Evolutionary conservation across 1,140 invertebrate species (phyloP), one percentile per base, ranked within the genome.

Genomic region (Ruditapes philippinarum): DNA sequence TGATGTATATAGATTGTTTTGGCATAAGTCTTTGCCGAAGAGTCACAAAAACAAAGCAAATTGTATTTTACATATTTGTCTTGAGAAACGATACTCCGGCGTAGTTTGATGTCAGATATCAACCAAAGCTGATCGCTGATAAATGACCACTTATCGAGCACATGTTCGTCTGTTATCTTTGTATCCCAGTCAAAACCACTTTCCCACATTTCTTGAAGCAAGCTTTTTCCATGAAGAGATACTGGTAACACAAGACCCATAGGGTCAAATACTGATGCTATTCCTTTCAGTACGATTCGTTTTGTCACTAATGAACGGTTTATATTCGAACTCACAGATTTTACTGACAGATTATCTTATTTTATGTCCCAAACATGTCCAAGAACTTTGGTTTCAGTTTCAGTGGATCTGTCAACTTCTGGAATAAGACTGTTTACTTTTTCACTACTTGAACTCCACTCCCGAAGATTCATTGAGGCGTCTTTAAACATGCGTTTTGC

Each of bases 391-490:
- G 33, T 70, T 4, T 25, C n/a, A 5, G 17, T 33, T 3, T 3
- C 2, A 4, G 14, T 31, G 54, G 78, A 7, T 57, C 31, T 11
- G 31, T 80, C 42, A 31, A 25, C 31, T n/a, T 28, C 14, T 80
- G 49, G 14, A 57, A 60, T 25, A 4, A 22, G 57, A 12, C 28
- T 33, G 36, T 33, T 80, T 31, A 80, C 78, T 49, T 36, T 28
- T 14, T 7, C 28, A 31, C 45, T 36, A 49, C 57, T 80, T 14
- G 78, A 80, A 3, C 31, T 11, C 78, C 78, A 80, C 31, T 80
- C 78, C 19, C 78, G n/a, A 4, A 80, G 17, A 57, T 80, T 57
- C 78, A 80, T 17, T 11, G 78, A 80, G 36, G 31, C 78, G 5
- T 51, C 45, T 3, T 54, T 80, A n/a, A 80, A 80, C 4, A 80